phyloP scores from a whole-genome alignment of 2,113 vertebrate species.

The Diadophis punctatus region DNA sequence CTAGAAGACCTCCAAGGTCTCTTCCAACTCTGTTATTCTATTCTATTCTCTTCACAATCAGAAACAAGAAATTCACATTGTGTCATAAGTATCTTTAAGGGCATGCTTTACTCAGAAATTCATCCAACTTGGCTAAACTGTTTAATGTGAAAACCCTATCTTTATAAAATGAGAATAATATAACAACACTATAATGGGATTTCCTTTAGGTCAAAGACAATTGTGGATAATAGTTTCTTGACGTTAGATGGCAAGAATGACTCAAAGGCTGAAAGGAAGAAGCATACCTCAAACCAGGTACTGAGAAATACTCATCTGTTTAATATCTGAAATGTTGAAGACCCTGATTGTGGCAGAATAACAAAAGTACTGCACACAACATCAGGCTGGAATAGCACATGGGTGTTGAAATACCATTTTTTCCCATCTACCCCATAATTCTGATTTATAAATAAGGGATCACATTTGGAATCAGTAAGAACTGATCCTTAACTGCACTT shows the following conservation, averaged over 20 bases:
- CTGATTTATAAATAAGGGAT: background rate
- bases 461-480: background rate
- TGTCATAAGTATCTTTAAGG: background rate
- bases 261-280: conserved; percentile 84
- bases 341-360: background rate
- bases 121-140: background rate
- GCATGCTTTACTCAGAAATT: background rate
- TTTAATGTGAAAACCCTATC: background rate
- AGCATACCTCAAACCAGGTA: conserved; percentile 83
- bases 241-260: conserved; percentile 65
- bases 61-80: background rate
- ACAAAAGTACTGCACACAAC: background rate
- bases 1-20: no score
- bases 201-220: conserved; percentile 81
- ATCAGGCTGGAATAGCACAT: background rate
- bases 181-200: background rate
- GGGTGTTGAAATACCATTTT: no score
- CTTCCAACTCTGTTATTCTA: no score
- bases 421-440: background rate
- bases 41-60: background rate
- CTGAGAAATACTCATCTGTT: background rate
- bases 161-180: background rate
- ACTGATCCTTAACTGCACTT: background rate
- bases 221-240: conserved; percentile 63
- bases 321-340: background rate